Conservation (phyloP, 92 coral and sea anemone species). For the Galaxea fascicularis region DNA sequence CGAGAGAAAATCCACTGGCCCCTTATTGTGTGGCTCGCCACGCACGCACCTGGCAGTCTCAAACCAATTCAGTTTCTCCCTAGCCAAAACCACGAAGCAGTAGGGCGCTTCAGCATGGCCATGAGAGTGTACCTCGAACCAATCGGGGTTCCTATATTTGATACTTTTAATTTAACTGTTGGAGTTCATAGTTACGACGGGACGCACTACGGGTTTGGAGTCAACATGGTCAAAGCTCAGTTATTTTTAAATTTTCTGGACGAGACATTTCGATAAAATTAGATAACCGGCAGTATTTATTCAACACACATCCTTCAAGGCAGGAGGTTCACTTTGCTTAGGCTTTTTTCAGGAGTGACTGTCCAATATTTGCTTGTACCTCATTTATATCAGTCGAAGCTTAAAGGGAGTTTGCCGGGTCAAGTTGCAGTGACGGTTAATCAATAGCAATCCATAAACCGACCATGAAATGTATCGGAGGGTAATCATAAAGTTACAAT, state of each 20-base stretch:
- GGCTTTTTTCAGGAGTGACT: too few species aligned
- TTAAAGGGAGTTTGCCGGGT: too few species aligned
- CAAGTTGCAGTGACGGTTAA: too few species aligned
- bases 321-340: too few species aligned
- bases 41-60: constrained; percentile 77
- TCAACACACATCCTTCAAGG: too few species aligned
- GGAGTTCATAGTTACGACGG: constrained; percentile 87
- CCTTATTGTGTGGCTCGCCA: constrained; percentile 68
- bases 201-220: constrained; percentile 79
- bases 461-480: too few species aligned
- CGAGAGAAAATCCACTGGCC: constrained; percentile 65
- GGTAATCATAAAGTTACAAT: too few species aligned
- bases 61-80: constrained; percentile 63
- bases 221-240: constrained; percentile 80
- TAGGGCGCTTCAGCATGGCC: constrained; percentile 42
- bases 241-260: constrained; percentile 71
- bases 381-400: too few species aligned
- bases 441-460: too few species aligned
- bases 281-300: too few species aligned
- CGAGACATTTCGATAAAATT: constrained; percentile 34
- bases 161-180: constrained; percentile 63
- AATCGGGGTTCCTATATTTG: constrained; percentile 66
- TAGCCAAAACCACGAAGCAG: constrained; percentile 49
- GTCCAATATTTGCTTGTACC: too few species aligned
- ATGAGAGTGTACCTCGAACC: constrained; percentile 63